Percentiles rank a stretch among this genome's conserved stretches.
Evolutionary conservation across 2,888 invertebrate species (phyloP).

Genomic region (Drosophila infuscata): DNA sequence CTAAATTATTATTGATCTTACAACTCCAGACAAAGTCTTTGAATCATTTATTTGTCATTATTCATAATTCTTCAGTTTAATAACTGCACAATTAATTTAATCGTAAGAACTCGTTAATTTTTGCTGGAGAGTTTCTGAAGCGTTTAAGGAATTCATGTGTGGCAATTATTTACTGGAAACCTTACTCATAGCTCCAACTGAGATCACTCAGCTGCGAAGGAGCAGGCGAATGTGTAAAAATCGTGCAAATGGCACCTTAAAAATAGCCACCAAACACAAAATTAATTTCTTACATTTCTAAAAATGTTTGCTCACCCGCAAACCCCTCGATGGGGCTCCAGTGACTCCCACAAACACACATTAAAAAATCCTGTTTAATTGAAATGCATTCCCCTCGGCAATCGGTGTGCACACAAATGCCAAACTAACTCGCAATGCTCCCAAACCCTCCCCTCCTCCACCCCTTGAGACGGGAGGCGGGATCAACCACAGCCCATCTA

Average conservation of each 20-base stretch:
- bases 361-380: constrained; percentile 75
- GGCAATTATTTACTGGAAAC: neutral
- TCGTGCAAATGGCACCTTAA: constrained; percentile 17
- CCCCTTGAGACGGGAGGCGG: constrained; percentile 10
- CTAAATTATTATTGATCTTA: neutral
- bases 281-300: constrained; percentile 67
- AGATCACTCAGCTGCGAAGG: constrained; percentile 16
- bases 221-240: constrained; percentile 7
- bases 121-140: neutral
- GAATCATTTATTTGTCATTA: neutral
- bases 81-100: neutral
- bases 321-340: constrained; percentile 3
- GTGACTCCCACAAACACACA: constrained; percentile 34
- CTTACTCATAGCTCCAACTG: neutral
- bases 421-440: constrained; percentile 48
- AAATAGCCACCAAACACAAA: constrained; percentile 34
- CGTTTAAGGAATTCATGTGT: neutral
- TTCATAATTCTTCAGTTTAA: neutral
- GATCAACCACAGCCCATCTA: constrained; percentile 28
- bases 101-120: neutral
- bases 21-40: neutral
- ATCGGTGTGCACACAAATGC: constrained; percentile 65
- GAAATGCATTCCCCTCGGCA: constrained; percentile 75
- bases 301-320: constrained; percentile 18
- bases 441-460: neutral